Conservation (phyloP, 1,140 invertebrate species). For the Liolophura sinensis region DNA sequence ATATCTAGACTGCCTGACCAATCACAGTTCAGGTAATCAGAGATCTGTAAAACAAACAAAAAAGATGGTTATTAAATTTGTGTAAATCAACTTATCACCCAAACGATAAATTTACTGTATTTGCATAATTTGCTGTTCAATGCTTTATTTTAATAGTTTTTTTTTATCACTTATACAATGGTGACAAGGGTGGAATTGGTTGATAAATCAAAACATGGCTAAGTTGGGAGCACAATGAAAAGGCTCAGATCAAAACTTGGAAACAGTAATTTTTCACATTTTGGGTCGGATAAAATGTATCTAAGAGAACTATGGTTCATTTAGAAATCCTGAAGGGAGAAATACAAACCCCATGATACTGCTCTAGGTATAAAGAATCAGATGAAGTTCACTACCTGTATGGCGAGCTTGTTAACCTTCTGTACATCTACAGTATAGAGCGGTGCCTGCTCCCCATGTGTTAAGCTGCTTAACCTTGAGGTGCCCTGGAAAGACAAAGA, state of each 20-base stretch:
- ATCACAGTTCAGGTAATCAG: conserved; percentile 69
- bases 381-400: conserved; percentile 63
- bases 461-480: conserved; percentile 40
- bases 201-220: too few relatives aligned
- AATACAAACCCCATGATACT: neutral
- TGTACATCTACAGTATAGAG: conserved; percentile 68
- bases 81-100: neutral
- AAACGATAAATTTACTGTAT: too few relatives aligned
- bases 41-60: conserved; percentile 56
- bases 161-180: neutral
- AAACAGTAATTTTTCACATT: neutral
- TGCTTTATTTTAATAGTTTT: too few relatives aligned
- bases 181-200: too few relatives aligned
- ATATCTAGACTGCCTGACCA: conserved; percentile 75
- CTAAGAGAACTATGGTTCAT: too few relatives aligned
- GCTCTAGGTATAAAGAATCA: neutral
- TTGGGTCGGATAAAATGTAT: too few relatives aligned
- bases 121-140: too few relatives aligned
- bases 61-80: neutral
- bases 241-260: too few relatives aligned
- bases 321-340: too few relatives aligned
- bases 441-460: conserved; percentile 69
- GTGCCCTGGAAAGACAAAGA: conserved; percentile 32
- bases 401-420: conserved; percentile 47
- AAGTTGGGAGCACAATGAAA: too few relatives aligned